A percentile compares a stretch with the other conserved stretches of the same genome.
These are phyloP conservation scores for Athene noctua DNA, from an alignment of 2,113 vertebrate genomes.

Conservation along the genomic window DNA sequence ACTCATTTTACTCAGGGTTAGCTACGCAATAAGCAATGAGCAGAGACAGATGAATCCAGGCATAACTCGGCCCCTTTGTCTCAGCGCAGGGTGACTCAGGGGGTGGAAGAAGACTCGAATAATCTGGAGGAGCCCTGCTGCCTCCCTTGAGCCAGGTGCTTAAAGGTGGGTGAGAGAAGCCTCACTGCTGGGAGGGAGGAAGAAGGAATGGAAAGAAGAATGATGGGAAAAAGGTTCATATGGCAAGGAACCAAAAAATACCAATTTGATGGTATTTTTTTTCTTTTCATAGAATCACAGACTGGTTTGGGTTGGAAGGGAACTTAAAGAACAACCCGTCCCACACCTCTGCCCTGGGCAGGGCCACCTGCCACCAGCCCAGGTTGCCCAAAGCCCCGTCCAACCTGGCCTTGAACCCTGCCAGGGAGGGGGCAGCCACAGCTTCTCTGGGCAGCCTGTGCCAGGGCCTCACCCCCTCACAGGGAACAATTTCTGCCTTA, in stretches of 20 bases:
- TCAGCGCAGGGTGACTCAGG: accelerated
- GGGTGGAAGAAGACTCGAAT: accelerated
- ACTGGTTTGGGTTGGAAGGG: neutral
- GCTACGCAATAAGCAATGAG: neutral
- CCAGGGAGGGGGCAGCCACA: too few species aligned
- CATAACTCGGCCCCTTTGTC: neutral
- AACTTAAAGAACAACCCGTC: accelerated
- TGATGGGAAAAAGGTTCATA: neutral
- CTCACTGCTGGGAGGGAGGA: neutral
- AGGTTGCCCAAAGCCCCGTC: neutral
- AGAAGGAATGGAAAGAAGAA: too few species aligned
- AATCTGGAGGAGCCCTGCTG: neutral
- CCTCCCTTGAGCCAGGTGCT: too few species aligned
- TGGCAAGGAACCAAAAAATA: neutral
- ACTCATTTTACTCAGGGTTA: neutral
- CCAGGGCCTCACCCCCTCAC: neutral
- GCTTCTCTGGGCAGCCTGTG: too few species aligned
- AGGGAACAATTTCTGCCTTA: too few species aligned
- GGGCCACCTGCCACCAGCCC: neutral
- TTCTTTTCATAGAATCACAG: neutral
- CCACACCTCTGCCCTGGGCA: neutral
- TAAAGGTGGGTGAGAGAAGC: neutral
- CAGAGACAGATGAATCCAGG: neutral
- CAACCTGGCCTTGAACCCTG: too few species aligned
- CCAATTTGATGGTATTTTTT: too few species aligned